Conservation (phyloP, 2,113 vertebrate genomes). For the Azemiops feae region DNA sequence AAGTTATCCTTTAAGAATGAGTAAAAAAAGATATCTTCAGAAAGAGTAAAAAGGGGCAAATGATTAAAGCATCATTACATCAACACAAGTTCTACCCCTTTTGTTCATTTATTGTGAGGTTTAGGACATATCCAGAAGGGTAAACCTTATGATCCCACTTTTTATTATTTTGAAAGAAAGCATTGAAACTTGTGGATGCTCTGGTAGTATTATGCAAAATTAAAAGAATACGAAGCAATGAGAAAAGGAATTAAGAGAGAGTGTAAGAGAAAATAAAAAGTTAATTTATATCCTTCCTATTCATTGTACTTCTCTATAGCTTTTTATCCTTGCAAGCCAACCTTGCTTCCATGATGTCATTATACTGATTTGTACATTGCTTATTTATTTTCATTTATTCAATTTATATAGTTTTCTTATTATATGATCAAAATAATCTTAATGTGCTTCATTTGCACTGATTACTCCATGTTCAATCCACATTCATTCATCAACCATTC, state of each 20-base stretch:
- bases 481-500: neutral
- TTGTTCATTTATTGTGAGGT: neutral
- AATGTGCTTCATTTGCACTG: neutral
- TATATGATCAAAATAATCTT: neutral
- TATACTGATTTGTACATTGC: no score
- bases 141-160: neutral
- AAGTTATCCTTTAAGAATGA: conserved; percentile 33
- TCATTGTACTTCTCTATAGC: neutral
- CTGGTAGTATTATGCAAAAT: neutral
- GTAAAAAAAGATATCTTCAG: neutral
- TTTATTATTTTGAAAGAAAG: neutral
- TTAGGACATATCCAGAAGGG: neutral
- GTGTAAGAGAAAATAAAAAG: neutral
- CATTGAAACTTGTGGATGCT: neutral
- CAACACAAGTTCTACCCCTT: neutral
- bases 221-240: neutral
- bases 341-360: no score
- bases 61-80: neutral
- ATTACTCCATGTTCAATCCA: neutral
- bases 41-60: neutral
- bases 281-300: neutral
- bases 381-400: no score
- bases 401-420: no score
- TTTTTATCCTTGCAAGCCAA: no score
- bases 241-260: neutral